Conservation (phyloP, 1,140 invertebrate species). For the Trichonephila clavipes region DNA sequence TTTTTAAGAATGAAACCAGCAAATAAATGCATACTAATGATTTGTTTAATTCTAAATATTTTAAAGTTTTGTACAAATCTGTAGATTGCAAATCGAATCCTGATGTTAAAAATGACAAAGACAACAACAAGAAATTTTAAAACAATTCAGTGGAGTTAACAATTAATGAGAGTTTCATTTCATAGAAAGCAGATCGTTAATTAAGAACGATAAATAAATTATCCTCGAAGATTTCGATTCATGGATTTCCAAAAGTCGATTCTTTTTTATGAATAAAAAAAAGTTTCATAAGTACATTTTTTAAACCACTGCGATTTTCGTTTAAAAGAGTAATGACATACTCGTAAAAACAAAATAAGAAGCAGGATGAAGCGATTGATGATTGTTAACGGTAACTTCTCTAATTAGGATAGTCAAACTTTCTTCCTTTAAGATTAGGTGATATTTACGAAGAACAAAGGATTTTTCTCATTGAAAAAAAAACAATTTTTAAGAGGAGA, state of each 20-base stretch:
- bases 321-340: neutral
- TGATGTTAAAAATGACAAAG: too few species aligned
- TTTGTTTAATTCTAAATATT: too few species aligned
- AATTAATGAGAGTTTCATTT: neutral
- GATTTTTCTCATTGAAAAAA: neutral
- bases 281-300: neutral
- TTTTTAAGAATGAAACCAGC: too few species aligned
- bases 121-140: neutral
- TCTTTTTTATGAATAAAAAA: neutral
- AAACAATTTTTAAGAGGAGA: too few species aligned
- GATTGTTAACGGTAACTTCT: neutral
- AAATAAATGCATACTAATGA: too few species aligned
- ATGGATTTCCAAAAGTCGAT: neutral
- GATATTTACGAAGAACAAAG: neutral
- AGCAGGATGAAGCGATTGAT: neutral
- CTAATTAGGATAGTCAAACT: neutral
- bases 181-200: neutral
- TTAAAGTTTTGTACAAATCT: too few species aligned
- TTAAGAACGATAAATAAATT: neutral
- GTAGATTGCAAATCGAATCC: too few species aligned
- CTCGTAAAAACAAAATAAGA: neutral
- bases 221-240: neutral
- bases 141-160: neutral
- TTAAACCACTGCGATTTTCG: neutral
- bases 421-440: neutral